Evolutionary conservation across 92 coral and sea anemone species (phyloP).

Genomic region (Phenganax stokvisi): DNA sequence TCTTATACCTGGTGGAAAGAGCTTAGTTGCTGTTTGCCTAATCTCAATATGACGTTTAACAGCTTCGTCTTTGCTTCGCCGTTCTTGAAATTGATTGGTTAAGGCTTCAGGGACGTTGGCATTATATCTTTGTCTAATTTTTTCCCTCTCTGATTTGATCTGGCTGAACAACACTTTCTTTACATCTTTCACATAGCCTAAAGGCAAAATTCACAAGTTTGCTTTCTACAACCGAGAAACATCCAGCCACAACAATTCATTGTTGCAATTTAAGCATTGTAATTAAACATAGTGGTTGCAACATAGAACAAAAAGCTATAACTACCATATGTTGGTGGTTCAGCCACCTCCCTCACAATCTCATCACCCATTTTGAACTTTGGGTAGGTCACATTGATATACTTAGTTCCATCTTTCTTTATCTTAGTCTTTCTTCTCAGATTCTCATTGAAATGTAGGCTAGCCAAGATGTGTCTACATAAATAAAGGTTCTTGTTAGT

Average conservation of each 20-base stretch:
- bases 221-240: neutral
- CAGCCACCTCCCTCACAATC: conserved; percentile 38
- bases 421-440: conserved; percentile 13
- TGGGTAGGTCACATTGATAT: conserved; percentile 19
- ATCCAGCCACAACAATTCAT: neutral
- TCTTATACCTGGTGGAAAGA: conserved; percentile 42
- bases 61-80: conserved; percentile 33
- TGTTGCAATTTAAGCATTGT: neutral
- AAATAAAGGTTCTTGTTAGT: neutral
- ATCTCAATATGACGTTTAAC: conserved; percentile 18
- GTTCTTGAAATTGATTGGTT: conserved; percentile 32
- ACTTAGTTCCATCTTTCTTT: conserved; percentile 28
- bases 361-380: conserved; percentile 40
- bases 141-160: conserved; percentile 30
- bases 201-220: conserved; percentile 3
- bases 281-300: no score
- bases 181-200: conserved; percentile 28
- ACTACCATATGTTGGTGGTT: conserved; percentile 34
- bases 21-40: conserved; percentile 25
- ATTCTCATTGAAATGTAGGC: conserved; percentile 44
- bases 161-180: conserved; percentile 23
- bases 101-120: conserved; percentile 44
- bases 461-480: conserved; percentile 40
- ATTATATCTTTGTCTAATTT: conserved; percentile 32
- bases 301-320: no score